Conservation (phyloP, 2,888 invertebrate species). For the Gasteruption jaculator region DNA sequence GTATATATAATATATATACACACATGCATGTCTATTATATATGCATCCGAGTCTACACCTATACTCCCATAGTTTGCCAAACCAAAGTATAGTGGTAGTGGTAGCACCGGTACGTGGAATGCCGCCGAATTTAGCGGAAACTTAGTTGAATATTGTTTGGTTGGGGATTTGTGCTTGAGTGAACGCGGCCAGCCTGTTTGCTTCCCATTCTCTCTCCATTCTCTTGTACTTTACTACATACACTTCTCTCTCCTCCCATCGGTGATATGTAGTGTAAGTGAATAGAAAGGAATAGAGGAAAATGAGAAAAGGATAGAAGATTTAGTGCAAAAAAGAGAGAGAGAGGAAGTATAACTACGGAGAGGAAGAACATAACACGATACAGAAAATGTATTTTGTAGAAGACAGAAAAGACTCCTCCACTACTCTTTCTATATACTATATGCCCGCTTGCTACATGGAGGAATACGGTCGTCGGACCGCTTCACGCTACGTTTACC, state of each 20-base stretch:
- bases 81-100: too few relatives aligned
- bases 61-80: too few relatives aligned
- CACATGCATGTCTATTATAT: too few relatives aligned
- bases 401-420: conserved; percentile 20
- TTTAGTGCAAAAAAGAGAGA: conserved; percentile 8
- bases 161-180: conserved; percentile 35
- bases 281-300: conserved; percentile 2
- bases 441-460: conserved; percentile 10
- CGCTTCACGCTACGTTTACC: conserved; percentile 46
- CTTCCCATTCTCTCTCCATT: conserved; percentile 13
- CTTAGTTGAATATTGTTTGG: conserved; percentile 46
- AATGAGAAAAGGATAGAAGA: conserved; percentile 7
- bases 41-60: too few relatives aligned
- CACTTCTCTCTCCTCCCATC: too few relatives aligned
- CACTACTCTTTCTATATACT: conserved; percentile 2
- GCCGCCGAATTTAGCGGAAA: conserved; percentile 42
- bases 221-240: too few relatives aligned
- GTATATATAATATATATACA: too few relatives aligned
- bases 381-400: conserved; percentile 32
- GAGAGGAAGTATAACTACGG: conserved; percentile 13
- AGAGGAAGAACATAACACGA: conserved; percentile 24
- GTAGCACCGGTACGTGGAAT: too few relatives aligned
- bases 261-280: too few relatives aligned
- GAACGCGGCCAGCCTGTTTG: conserved; percentile 33
- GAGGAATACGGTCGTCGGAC: conserved; percentile 27